A percentile compares a stretch with the other conserved stretches of the same genome.
These are phyloP conservation scores for Corythaeola cristata DNA, from an alignment of 2,113 vertebrate genomes.

Conservation along the genomic window DNA sequence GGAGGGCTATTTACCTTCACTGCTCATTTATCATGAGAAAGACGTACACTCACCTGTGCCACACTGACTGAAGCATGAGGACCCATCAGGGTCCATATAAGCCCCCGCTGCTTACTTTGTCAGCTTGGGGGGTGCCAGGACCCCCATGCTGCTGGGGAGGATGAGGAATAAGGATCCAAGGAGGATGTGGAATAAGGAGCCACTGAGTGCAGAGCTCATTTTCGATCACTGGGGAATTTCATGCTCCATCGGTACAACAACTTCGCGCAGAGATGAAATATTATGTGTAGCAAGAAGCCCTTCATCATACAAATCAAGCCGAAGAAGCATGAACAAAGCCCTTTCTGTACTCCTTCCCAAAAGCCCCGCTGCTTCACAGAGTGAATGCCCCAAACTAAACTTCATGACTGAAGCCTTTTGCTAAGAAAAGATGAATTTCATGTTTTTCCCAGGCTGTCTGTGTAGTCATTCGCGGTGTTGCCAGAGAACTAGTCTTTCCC, in stretches of 20 bases:
- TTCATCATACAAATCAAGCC: slow-evolving; percentile 23
- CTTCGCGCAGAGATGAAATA: slow-evolving; percentile 9
- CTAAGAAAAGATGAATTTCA: slow-evolving; percentile 39
- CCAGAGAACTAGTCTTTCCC: background rate
- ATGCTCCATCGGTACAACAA: background rate
- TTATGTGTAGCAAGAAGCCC: background rate
- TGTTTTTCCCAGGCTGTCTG: slow-evolving; percentile 13
- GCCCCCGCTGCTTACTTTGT: background rate
- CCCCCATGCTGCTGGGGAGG: background rate
- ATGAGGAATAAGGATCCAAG: background rate
- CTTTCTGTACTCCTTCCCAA: slow-evolving; percentile 28
- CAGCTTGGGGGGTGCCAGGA: background rate
- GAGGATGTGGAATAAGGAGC: background rate
- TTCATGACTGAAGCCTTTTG: slow-evolving; percentile 15
- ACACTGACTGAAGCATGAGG: background rate
- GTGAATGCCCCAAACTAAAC: slow-evolving; percentile 26
- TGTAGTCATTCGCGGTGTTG: background rate
- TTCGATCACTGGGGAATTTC: slow-evolving; percentile 31
- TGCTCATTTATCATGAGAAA: background rate
- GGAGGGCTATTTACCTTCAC: background rate
- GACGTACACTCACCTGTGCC: fast-evolving
- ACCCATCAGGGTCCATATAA: background rate
- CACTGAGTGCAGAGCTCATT: background rate
- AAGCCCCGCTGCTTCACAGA: background rate
- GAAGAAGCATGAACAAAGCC: slow-evolving; percentile 40